phyloP scores from a whole-genome alignment of 2,888 invertebrate genomes.

The Ethmia dodecea region DNA sequence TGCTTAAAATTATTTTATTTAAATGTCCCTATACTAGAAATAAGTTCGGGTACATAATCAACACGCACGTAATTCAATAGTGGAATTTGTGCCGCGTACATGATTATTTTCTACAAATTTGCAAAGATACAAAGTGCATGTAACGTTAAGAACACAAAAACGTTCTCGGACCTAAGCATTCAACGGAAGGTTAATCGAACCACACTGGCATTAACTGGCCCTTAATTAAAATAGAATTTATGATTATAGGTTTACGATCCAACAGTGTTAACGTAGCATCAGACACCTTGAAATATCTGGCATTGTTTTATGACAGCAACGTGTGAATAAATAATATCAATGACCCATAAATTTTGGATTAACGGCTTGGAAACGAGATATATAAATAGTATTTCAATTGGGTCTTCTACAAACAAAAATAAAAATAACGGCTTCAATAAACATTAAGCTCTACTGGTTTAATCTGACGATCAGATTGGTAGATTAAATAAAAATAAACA shows the following conservation, averaged over 20 bases:
- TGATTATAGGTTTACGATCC: slow-evolving; percentile 25
- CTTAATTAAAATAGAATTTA: slow-evolving; percentile 40
- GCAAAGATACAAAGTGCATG: too few species aligned
- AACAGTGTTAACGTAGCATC: slow-evolving; percentile 14
- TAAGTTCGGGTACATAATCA: slow-evolving; percentile 6
- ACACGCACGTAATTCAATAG: slow-evolving; percentile 7
- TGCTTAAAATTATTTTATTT: too few species aligned
- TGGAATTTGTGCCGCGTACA: slow-evolving; percentile 20
- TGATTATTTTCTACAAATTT: slow-evolving; percentile 21
- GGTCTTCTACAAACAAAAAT: too few species aligned
- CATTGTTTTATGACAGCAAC: slow-evolving; percentile 21
- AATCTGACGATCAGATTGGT: too few species aligned
- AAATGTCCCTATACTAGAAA: too few species aligned
- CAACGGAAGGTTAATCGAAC: slow-evolving; percentile 34
- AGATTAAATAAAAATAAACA: too few species aligned
- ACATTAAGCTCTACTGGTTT: too few species aligned
- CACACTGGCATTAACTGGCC: slow-evolving; percentile 35
- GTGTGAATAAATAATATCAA: slow-evolving; percentile 19
- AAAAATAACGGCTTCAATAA: too few species aligned
- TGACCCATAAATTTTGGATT: slow-evolving; percentile 29
- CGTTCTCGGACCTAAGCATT: slow-evolving; percentile 11
- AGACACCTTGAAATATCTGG: slow-evolving; percentile 23
- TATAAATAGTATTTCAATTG: too few species aligned
- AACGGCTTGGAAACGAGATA: background rate
- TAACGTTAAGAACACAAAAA: too few species aligned